Evolutionary conservation across 1,140 invertebrate species (phyloP).

Genomic region (Pachypeltis micranthus): DNA sequence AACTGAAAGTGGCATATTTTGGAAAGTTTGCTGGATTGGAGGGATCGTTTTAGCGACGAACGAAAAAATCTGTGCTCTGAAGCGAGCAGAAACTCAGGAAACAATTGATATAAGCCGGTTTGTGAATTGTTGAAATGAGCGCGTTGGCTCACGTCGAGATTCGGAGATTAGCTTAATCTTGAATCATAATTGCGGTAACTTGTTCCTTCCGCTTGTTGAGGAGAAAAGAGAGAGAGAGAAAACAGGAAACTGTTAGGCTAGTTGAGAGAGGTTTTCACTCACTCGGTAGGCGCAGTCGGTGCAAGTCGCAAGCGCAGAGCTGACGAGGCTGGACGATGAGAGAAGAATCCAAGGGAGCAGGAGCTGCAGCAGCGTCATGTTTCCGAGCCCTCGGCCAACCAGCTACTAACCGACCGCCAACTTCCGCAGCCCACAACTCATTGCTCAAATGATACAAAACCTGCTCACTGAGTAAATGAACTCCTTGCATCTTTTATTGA

Average conservation of each 20-base stretch:
- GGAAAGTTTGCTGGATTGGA: too few relatives aligned
- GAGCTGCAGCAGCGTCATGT: not conserved
- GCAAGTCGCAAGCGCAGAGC: not conserved
- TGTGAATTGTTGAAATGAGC: not conserved
- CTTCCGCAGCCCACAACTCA: not conserved
- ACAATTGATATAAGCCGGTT: not conserved
- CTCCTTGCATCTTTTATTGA: not conserved
- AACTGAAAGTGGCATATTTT: too few relatives aligned
- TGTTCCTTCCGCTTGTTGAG: not conserved
- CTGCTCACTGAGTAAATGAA: not conserved
- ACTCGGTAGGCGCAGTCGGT: not conserved
- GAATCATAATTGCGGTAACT: not conserved
- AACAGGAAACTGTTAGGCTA: not conserved
- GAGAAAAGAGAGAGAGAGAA: not conserved
- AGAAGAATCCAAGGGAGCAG: not conserved
- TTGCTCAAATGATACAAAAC: not conserved
- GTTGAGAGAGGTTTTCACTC: not conserved
- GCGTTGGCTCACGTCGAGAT: not conserved
- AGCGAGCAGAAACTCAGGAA: not conserved
- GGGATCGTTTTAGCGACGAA: too few relatives aligned
- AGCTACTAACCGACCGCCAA: not conserved
- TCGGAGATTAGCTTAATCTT: not conserved
- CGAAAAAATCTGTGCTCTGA: too few relatives aligned
- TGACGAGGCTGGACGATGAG: not conserved
- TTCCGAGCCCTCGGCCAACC: not conserved